Conservation (phyloP, 2,113 vertebrate genomes). For the Nyctereutes procyonoides region DNA sequence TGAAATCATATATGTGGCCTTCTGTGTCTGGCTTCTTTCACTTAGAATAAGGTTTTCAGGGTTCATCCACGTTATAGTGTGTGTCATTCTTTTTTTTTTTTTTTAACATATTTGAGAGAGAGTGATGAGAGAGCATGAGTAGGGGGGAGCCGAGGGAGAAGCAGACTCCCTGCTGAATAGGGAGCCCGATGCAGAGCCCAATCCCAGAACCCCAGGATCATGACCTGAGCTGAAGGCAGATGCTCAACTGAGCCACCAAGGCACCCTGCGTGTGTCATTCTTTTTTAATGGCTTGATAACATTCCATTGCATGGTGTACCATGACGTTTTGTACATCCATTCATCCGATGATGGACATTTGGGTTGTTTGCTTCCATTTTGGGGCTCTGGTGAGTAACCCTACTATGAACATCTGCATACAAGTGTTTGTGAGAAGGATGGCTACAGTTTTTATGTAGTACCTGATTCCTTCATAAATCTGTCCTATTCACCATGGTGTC, state of each 20-base stretch:
- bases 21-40: not conserved
- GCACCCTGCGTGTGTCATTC: not conserved
- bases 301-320: rapidly evolving
- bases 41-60: not conserved
- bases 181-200: not conserved
- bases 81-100: not conserved
- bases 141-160: not conserved
- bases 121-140: not conserved
- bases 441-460: rapidly evolving
- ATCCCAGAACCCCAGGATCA: not conserved
- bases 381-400: rapidly evolving
- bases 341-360: rapidly evolving
- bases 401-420: not conserved
- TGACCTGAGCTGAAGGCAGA: not conserved
- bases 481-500: not conserved
- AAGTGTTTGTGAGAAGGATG: not conserved
- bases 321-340: not conserved
- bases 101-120: not conserved
- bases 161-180: not conserved
- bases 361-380: not conserved
- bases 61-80: not conserved
- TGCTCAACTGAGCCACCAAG: not conserved
- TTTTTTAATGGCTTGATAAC: not conserved
- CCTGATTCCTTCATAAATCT: not conserved
- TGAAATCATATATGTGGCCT: not conserved